Base-by-base conservation (phyloP, 2,888 invertebrate genomes). In the Itoplectis maculator region DNA sequence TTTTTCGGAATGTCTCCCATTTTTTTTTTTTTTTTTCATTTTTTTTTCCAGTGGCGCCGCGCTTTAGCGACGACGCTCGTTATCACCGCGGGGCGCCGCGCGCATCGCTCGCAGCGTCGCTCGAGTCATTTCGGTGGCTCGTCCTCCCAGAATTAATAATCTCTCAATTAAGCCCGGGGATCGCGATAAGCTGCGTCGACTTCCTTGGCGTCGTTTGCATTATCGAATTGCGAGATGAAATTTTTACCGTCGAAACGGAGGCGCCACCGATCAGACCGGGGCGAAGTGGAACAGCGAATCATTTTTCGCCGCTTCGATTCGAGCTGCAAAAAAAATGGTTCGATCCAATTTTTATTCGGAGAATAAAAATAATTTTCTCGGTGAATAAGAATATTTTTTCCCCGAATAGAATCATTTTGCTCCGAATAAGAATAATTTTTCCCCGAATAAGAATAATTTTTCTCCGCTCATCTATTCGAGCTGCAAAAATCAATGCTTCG, bases 131-230 rank as follows among this genome's bases (percentile, higher is more conserved):
- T 79, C 29, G 47, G 18, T 9, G 66, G 61, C 61, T 51, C 61
- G 37, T 40, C 66, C 42, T 68, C 72, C 47, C 63, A 54, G 70
- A 66, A 74, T 77, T 70, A 70, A 49, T 69, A n/a, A 82, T 73
- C 69, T 73, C 76, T 82, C 51, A 82, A 84, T 84, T 70, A 82
- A 77, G 73, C 9, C 76, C 56, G 23, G 51, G n/a, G 65, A 79
- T 23, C 20, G 40, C 40, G 54, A 69, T 51, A 54, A 51, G 13
- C 37, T 9, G 9, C 15, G 59, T 40, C 15, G 13, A 73, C 73
- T 73, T 68, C 51, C 29, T n/a, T 74, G 68, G 73, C 73, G 66
- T 66, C 72, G 4, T 59, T 59, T 59, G 0, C 29, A 29, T 29
- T 29, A 29, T 29, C 29, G 2, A 29, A 29, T 29, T 29, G 29